These are phyloP conservation scores for Oreohelix idahoensis DNA, from an alignment of 1,140 invertebrate species.

Conservation along the genomic window DNA sequence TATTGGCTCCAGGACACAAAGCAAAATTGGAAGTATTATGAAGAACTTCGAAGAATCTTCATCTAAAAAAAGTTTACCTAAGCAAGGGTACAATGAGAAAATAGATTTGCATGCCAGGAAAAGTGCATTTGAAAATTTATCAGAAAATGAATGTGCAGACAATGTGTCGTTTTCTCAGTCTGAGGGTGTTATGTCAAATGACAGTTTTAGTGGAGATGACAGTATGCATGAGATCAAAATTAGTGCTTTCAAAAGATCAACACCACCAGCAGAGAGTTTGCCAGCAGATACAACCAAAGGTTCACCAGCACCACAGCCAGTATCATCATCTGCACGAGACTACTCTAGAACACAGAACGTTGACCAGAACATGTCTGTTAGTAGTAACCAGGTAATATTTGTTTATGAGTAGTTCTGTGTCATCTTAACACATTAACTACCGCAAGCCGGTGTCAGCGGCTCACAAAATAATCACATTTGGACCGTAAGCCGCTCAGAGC, in stretches of 20 bases:
- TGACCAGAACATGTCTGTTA: not conserved
- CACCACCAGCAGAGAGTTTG: not conserved
- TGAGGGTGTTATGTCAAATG: not conserved
- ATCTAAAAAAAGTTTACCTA: not conserved
- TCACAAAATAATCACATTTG: no score
- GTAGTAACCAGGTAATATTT: no score
- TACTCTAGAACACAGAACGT: not conserved
- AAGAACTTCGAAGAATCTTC: conserved; percentile 18
- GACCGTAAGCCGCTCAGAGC: no score
- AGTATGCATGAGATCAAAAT: not conserved
- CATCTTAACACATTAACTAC: no score
- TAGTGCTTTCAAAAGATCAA: not conserved
- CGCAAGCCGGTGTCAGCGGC: no score
- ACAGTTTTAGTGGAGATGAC: not conserved
- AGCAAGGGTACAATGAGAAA: conserved; percentile 40
- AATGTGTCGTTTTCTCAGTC: not conserved
- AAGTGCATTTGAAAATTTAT: conserved; percentile 14
- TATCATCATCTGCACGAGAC: not conserved
- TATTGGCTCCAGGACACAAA: conserved; percentile 36
- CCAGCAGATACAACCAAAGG: not conserved
- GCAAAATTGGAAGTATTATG: conserved; percentile 37
- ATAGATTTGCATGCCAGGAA: conserved; percentile 37
- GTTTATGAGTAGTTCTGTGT: no score
- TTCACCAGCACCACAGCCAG: not conserved
- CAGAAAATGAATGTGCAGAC: not conserved